Evolutionary conservation across 37 sponge, comb jelly and placozoan species (phyloP).

Genomic region (Hexactinellida sp.): DNA sequence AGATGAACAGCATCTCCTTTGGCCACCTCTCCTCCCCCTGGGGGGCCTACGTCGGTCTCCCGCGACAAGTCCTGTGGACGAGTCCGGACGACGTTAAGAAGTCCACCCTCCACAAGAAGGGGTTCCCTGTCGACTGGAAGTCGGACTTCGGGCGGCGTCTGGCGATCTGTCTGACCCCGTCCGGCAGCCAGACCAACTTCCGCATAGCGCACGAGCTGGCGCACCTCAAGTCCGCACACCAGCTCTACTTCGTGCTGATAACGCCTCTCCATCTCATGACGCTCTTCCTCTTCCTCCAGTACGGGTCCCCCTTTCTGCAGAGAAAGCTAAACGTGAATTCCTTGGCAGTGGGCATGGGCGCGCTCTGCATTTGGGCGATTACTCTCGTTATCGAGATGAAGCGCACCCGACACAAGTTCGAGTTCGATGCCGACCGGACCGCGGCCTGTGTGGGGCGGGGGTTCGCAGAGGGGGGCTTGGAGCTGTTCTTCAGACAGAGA

Average conservation of each 20-base stretch:
- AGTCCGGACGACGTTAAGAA: neutral
- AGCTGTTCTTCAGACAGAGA: conserved; percentile 7
- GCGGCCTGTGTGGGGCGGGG: neutral
- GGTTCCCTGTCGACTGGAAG: neutral
- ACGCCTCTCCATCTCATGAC: neutral
- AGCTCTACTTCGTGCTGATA: neutral
- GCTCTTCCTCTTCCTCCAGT: neutral
- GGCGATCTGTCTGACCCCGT: neutral
- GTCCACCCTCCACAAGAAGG: neutral
- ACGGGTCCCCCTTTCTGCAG: neutral
- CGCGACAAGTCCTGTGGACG: neutral
- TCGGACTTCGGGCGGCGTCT: neutral
- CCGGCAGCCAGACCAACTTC: neutral
- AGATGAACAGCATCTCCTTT: neutral
- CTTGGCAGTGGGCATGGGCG: neutral
- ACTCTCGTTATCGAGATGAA: neutral
- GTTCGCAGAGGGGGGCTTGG: neutral
- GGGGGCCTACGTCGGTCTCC: neutral
- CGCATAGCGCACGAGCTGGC: conserved; percentile 1
- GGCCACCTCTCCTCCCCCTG: neutral
- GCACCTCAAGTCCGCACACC: neutral
- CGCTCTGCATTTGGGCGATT: neutral
- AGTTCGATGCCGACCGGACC: neutral
- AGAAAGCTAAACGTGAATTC: neutral
- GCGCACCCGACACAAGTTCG: neutral